These are phyloP conservation scores for Baccha elongata DNA, from an alignment of 2,888 invertebrate genomes.

Conservation along the genomic window DNA sequence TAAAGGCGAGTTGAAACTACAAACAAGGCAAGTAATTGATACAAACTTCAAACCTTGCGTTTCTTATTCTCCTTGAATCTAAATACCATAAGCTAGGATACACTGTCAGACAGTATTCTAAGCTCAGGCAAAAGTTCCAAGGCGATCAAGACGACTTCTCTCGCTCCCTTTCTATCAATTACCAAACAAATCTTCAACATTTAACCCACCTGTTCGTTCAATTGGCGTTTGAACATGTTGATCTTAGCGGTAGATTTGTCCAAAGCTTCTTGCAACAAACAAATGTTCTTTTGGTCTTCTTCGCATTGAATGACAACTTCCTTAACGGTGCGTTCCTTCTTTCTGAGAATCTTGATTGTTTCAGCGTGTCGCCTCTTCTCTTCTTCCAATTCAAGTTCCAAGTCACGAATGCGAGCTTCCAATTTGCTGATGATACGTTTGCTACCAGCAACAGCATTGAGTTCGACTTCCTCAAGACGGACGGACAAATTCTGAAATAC, in stretches of 20 bases:
- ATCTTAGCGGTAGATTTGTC: slow-evolving; percentile 95
- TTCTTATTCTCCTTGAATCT: slow-evolving; percentile 18
- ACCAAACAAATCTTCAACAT: background rate
- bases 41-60: slow-evolving; percentile 25
- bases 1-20: background rate
- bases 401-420: slow-evolving; percentile 96
- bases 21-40: slow-evolving; percentile 24
- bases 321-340: slow-evolving; percentile 98
- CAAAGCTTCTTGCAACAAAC: slow-evolving; percentile 93
- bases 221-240: slow-evolving; percentile 97
- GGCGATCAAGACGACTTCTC: slow-evolving; percentile 21
- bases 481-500: slow-evolving; percentile 89
- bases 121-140: slow-evolving; percentile 13
- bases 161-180: slow-evolving; percentile 4
- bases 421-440: slow-evolving; percentile 99
- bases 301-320: slow-evolving; percentile 97
- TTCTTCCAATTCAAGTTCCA: slow-evolving; percentile 97
- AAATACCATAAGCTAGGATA: background rate
- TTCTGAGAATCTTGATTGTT: slow-evolving; percentile 98
- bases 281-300: slow-evolving; percentile 98
- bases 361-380: slow-evolving; percentile 98
- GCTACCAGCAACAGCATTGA: slow-evolving; percentile 97
- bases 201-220: slow-evolving; percentile 91
- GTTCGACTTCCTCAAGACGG: slow-evolving; percentile 97
- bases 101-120: background rate